phyloP scores from a whole-genome alignment of 2,797 vertebrate genomes.

The Pseudopleuronectes americanus region DNA sequence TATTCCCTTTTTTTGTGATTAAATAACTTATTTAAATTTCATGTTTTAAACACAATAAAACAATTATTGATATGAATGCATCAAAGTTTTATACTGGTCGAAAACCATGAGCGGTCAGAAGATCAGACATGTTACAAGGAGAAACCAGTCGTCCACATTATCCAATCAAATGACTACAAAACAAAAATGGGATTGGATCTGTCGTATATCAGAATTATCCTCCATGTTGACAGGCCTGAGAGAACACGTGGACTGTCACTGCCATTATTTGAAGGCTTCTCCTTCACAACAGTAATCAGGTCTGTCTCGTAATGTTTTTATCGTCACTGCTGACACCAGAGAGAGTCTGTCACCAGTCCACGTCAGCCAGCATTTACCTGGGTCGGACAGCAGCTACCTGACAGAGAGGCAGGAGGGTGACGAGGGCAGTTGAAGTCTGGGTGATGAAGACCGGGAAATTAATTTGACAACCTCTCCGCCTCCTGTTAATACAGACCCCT shows the following conservation, averaged over 20 bases:
- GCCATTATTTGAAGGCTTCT: neutral
- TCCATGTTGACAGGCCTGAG: neutral
- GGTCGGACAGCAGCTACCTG: constrained; percentile 41
- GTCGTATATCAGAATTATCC: neutral
- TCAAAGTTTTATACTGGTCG: neutral
- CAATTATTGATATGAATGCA: neutral
- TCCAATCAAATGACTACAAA: neutral
- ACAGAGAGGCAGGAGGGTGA: constrained; percentile 18
- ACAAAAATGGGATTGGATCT: neutral
- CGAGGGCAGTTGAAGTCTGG: neutral
- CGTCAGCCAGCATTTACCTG: constrained; percentile 45
- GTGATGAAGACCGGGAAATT: constrained; percentile 32
- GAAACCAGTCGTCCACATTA: neutral
- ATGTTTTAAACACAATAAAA: neutral
- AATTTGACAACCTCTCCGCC: constrained; percentile 38
- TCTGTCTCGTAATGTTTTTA: constrained; percentile 6
- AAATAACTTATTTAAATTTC: too few species aligned
- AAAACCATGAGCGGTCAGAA: neutral
- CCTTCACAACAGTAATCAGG: constrained; percentile 1
- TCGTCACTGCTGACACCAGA: constrained; percentile 17
- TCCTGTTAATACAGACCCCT: constrained; percentile 23
- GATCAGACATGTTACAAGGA: neutral
- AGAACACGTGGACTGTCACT: constrained; percentile 3
- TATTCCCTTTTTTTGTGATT: too few species aligned
- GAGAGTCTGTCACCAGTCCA: constrained; percentile 11